phyloP scores from a whole-genome alignment of 1,140 invertebrate genomes.

The Dendrolimus punctatus region DNA sequence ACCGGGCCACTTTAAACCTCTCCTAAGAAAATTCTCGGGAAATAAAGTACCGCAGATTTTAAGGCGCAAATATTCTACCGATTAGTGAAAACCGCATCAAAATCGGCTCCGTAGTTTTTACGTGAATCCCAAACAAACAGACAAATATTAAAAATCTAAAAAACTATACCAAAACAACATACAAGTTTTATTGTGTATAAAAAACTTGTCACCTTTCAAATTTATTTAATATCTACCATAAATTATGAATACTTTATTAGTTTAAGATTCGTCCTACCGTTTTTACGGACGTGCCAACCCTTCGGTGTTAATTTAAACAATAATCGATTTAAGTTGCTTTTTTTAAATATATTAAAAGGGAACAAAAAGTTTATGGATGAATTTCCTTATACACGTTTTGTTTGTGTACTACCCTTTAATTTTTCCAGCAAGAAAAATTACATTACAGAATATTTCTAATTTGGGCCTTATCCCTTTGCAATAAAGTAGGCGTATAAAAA shows the following conservation, averaged over 20 bases:
- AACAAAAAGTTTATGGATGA: conserved; percentile 40
- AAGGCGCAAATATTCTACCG: no score
- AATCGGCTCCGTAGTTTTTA: no score
- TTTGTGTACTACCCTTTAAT: conserved; percentile 34
- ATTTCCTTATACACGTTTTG: conserved; percentile 36
- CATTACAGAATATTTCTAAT: conserved; percentile 3
- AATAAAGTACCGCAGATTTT: no score
- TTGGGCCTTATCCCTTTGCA: conserved; percentile 8
- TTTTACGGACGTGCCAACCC: conserved; percentile 42
- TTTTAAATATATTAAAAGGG: conserved; percentile 6
- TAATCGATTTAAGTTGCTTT: conserved; percentile 29
- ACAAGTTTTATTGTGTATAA: not conserved
- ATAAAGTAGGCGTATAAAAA: conserved; percentile 10
- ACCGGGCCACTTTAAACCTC: no score
- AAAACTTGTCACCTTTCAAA: no score
- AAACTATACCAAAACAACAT: not conserved
- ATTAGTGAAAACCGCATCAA: no score
- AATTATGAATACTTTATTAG: conserved; percentile 21
- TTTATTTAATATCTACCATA: no score
- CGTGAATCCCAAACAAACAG: no score
- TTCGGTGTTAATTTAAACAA: conserved; percentile 34
- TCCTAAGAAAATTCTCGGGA: no score
- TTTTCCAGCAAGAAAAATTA: conserved; percentile 9
- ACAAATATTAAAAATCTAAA: no score
- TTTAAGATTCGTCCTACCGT: conserved; percentile 44